Conservation (phyloP, 2,888 invertebrate genomes). For the Nesidiocoris tenuis region DNA sequence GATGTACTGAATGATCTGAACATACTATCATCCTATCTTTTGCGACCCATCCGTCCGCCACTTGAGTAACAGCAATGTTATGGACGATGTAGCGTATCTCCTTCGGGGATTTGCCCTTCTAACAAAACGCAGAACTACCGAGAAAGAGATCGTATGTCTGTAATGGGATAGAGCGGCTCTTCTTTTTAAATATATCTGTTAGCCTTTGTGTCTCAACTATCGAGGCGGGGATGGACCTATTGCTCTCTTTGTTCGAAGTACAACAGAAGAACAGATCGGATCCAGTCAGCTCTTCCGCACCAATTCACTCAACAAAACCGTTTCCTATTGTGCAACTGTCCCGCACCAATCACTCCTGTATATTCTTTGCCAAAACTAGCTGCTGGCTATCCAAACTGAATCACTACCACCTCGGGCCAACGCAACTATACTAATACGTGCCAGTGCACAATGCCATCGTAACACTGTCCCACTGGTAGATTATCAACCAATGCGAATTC, state of each 20-base stretch:
- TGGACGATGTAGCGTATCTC: neutral
- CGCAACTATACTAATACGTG: neutral
- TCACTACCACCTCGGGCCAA: neutral
- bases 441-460: neutral
- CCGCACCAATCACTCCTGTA: neutral
- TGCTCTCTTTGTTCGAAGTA: neutral
- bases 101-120: conserved; percentile 15
- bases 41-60: neutral
- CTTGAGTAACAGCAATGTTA: conserved; percentile 14
- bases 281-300: neutral
- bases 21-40: neutral
- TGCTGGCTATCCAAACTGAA: neutral
- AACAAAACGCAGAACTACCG: conserved; percentile 26
- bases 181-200: conserved; percentile 36
- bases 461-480: no score
- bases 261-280: neutral
- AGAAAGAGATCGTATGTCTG: conserved; percentile 33
- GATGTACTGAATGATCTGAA: no score
- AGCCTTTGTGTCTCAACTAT: conserved; percentile 36
- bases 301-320: neutral
- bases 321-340: neutral
- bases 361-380: neutral
- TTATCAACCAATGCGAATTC: no score
- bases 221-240: neutral
- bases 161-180: conserved; percentile 39